phyloP scores from a whole-genome alignment of 2,797 vertebrate genomes.

The Premnoplex brunnescens region DNA sequence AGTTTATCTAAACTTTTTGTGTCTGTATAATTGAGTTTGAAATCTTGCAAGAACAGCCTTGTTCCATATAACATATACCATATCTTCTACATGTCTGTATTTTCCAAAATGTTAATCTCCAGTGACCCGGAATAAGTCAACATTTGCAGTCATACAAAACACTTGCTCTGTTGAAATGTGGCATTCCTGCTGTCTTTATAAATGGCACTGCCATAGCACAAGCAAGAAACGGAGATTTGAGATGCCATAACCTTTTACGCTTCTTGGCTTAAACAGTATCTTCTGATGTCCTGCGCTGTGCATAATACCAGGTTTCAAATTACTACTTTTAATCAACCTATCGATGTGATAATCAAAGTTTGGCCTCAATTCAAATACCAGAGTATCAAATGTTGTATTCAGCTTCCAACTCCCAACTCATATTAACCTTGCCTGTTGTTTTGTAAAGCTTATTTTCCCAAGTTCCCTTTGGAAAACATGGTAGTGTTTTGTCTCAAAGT shows the following conservation, averaged over 20 bases:
- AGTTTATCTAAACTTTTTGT: constrained; percentile 26
- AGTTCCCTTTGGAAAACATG: not conserved
- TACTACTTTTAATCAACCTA: constrained; percentile 43
- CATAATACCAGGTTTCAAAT: constrained; percentile 20
- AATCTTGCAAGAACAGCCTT: constrained; percentile 42
- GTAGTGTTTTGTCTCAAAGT: not conserved
- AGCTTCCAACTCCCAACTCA: not conserved
- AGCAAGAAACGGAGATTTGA: constrained; percentile 2
- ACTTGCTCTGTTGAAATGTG: not conserved
- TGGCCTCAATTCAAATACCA: not conserved
- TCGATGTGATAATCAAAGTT: constrained; percentile 17
- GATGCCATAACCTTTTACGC: constrained; percentile 7
- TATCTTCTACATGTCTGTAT: not conserved
- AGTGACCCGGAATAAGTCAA: not conserved
- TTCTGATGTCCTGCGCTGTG: not conserved
- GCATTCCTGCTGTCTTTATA: constrained; percentile 2
- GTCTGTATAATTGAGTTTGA: constrained; percentile 45
- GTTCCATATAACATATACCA: not conserved
- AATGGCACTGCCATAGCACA: not conserved
- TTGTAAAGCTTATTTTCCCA: constrained; percentile 8
- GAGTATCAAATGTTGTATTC: not conserved
- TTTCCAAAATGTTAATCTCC: constrained; percentile 46
- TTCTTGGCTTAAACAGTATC: constrained; percentile 17
- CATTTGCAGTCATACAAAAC: not conserved
- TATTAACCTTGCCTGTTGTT: not conserved